Percentiles rank a stretch among this genome's conserved stretches.
Evolutionary conservation across 2,888 invertebrate genomes (phyloP).

Genomic region (Synergus japonicus): DNA sequence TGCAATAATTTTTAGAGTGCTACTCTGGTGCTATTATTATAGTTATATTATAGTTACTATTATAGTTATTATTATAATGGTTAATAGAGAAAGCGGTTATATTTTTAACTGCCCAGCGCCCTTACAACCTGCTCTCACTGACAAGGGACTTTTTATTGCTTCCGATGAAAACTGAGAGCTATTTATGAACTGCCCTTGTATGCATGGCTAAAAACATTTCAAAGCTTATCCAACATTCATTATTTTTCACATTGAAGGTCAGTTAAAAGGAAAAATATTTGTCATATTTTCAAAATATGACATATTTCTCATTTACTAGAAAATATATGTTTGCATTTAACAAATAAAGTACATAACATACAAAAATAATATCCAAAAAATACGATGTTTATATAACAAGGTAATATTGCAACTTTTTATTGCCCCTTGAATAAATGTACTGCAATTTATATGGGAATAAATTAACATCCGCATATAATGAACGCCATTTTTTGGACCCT

Average conservation of each 20-base stretch:
- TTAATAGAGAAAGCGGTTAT: neutral
- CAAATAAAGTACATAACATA: too few species aligned
- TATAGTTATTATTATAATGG: neutral
- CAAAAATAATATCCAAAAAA: neutral
- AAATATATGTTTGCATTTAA: too few species aligned
- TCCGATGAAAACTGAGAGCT: neutral
- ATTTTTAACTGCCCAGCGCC: neutral
- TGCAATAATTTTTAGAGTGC: too few species aligned
- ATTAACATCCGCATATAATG: neutral
- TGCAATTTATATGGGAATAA: neutral
- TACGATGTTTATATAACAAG: neutral
- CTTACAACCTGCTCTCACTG: too few species aligned
- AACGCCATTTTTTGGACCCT: slow-evolving; percentile 11
- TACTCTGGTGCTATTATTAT: too few species aligned
- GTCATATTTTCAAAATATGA: too few species aligned
- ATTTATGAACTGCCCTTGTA: neutral
- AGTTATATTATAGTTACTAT: too few species aligned
- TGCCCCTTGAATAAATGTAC: neutral
- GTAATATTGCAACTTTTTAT: neutral
- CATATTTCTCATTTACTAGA: too few species aligned
- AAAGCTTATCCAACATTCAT: neutral
- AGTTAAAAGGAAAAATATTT: too few species aligned
- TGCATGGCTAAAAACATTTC: neutral
- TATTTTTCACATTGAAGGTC: too few species aligned
- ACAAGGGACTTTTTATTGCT: neutral